Evolutionary conservation across 2,888 invertebrate species (phyloP), one percentile per base, ranked within the genome.

Genomic region (Pyrrhia umbra): DNA sequence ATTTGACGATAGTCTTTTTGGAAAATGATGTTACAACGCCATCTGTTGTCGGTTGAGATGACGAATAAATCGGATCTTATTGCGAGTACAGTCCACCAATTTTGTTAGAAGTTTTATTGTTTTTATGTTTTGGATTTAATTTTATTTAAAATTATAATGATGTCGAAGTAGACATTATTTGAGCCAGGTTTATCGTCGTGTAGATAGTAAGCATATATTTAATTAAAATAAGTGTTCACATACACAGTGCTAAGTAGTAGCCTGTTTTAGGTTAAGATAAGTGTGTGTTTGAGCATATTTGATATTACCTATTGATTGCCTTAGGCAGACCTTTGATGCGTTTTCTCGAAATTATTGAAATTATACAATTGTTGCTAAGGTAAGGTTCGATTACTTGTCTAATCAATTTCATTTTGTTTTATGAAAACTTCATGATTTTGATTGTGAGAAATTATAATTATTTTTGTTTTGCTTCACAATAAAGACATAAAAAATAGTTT

Each of bases 181-280:
- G 18, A 34, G 23, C 27, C 10, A 45, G 13, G 1, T 37, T 37
- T 34, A 30, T n/a, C 34, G 34, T 34, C 34, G 13, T 37, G 47
- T 30, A 21, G 2, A 20, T 18, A 34, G 3, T 51, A 8, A 13
- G 23, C 6, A 6, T 59, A 21, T 25, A 34, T 47, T 46, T 52
- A 37, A 52, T 27, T 54, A 37, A n/a, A n/a, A 18, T 21, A 15
- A 37, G 23, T 46, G 6, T 56, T 54, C 40, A 30, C 1, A 49
- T 13, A 8, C 23, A 21, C 39, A 54, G 50, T 27, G 52, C 47
- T 64, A 57, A 8, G 52, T 64, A 25, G 42, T 49, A 58, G 39
- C 43, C 20, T 47, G 39, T 27, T 52, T 20, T 27, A 27, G 49
- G 21, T 59, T 54, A 49, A 49, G 15, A 37, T 42, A 20, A 30